These are phyloP conservation scores for Drosophila saltans DNA, from an alignment of 1,140 invertebrate genomes.

Conservation along the genomic window DNA sequence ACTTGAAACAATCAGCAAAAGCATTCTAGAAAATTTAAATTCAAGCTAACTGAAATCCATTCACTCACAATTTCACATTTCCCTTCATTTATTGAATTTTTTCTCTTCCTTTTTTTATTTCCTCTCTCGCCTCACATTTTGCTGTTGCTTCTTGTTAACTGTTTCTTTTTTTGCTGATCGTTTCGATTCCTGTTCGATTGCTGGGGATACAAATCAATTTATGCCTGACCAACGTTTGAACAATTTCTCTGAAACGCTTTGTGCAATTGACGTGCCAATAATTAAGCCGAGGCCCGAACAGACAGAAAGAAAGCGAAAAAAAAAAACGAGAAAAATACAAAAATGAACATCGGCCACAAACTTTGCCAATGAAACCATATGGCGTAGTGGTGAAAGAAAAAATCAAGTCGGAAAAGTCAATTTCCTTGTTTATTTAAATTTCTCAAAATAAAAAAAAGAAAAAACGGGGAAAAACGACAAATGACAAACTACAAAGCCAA, in stretches of 20 bases:
- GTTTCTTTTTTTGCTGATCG: constrained; percentile 23
- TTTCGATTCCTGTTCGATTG: constrained; percentile 9
- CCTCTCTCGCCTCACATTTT: constrained; percentile 14
- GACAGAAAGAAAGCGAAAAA: constrained; percentile 20
- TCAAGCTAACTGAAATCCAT: constrained; percentile 1
- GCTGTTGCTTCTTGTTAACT: constrained; percentile 27
- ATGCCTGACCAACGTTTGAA: constrained; percentile 74
- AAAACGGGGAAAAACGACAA: neutral
- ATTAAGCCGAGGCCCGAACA: constrained; percentile 59
- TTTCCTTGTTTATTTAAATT: constrained; percentile 82
- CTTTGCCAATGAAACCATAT: neutral
- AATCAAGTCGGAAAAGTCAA: constrained; percentile 62
- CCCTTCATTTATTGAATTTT: neutral
- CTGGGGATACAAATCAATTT: constrained; percentile 68
- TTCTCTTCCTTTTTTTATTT: neutral
- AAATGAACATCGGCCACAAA: constrained; percentile 3
- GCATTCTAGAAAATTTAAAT: constrained; percentile 11
- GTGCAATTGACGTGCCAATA: constrained; percentile 82
- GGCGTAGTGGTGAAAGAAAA: constrained; percentile 1
- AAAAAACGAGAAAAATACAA: neutral
- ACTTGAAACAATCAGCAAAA: constrained; percentile 29
- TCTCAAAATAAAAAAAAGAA: constrained; percentile 47
- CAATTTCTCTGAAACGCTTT: constrained; percentile 74
- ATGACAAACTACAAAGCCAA: constrained; percentile 41
- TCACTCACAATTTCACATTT: neutral